Evolutionary conservation across 1,140 invertebrate species (phyloP), one percentile per base, ranked within the genome.

Genomic region (Lasaia peninsularis): DNA sequence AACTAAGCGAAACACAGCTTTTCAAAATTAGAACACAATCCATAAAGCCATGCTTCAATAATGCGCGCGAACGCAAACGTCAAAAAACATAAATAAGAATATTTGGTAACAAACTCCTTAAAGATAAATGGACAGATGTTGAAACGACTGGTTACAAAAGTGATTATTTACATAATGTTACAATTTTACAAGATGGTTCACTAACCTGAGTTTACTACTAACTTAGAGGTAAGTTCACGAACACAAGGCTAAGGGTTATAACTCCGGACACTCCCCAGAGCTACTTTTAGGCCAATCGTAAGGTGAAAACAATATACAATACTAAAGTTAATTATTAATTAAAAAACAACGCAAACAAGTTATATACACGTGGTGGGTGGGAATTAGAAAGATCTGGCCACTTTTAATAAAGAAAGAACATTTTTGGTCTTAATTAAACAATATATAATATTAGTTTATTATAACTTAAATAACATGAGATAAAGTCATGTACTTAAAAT

Each of bases 41-140:
- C 21, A 44, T 44, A 11, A 12, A 34, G 56, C 58, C 16, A 63
- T 58, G 59, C 55, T 48, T 62, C 50, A 62, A 55, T 62, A 56
- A 66, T 58, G 58, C 55, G 58, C 40, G 20, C 31, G 58, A 53
- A 66, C 67, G 51, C 58, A 56, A 69, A 66, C 58, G 71, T 73
- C 69, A 68, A 70, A 74, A 64, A 63, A 74, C 75, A 86, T 83
- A 87, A 82, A 87, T 81, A 83, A 81, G 78, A 85, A 86, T 88
- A 88, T 88, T 88, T 88, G 86, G 86, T 88, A 88, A 88, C 85
- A 64, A 85, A 88, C 77, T 83, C 73, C 85, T 88, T 88, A 88
- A 80, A 76, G 76, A 78, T 77, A 84, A 80, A 69, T 63, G 66
- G 65, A 76, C 56, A 75, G 65, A 69, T 69, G 74, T 67, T 65